phyloP scores from a whole-genome alignment of 2,113 vertebrate species.

The Cathartes aura region DNA sequence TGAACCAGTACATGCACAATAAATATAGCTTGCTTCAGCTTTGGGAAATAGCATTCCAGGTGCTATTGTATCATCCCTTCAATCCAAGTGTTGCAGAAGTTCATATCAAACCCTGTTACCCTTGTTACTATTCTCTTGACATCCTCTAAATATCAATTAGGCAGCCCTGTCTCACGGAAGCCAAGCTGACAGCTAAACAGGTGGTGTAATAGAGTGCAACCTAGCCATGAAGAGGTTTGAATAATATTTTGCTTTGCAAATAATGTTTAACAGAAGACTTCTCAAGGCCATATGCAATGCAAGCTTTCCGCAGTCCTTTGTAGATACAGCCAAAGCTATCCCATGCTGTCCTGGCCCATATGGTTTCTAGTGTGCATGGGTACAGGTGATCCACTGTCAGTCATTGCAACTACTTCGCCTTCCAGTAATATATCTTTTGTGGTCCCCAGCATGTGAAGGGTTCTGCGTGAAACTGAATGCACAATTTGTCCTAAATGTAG shows the following conservation, averaged over 20 bases:
- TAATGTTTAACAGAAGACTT: neutral
- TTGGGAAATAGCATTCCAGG: neutral
- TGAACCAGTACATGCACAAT: neutral
- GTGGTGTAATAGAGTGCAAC: neutral
- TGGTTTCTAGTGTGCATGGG: neutral
- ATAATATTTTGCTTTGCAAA: neutral
- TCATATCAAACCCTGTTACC: neutral
- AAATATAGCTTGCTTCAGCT: neutral
- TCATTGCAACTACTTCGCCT: neutral
- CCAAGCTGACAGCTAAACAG: neutral
- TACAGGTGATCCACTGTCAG: neutral
- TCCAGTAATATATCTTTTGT: neutral
- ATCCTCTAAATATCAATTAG: neutral
- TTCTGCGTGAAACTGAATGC: neutral
- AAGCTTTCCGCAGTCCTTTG: neutral
- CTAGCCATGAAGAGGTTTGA: neutral
- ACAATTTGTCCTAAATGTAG: neutral
- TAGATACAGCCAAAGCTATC: accelerated
- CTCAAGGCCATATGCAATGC: neutral
- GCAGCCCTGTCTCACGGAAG: neutral
- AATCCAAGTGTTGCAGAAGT: neutral
- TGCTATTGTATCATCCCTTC: neutral
- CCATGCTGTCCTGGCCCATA: neutral
- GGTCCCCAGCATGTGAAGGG: neutral
- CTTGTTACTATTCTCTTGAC: neutral